Evolutionary conservation across 2,113 vertebrate genomes (phyloP).

Genomic region (Bos indicus): DNA sequence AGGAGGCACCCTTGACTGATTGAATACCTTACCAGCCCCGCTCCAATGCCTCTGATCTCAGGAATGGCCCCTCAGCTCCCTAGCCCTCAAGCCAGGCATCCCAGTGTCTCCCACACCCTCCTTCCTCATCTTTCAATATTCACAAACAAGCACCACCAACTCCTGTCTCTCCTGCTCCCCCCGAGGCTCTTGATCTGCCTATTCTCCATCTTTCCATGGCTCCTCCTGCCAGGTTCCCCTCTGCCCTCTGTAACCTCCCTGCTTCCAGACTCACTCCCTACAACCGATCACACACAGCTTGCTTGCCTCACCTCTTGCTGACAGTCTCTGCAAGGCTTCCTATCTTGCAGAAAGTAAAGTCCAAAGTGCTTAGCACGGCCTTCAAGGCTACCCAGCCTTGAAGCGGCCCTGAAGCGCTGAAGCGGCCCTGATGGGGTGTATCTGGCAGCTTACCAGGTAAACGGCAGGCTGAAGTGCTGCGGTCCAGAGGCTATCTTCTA

Average conservation of each 20-base stretch:
- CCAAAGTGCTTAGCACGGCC: accelerated
- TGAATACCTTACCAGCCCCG: neutral
- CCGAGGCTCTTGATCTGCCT: neutral
- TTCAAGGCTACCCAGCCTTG: too few species aligned
- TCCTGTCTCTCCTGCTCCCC: neutral
- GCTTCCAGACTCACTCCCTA: neutral
- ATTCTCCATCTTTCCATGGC: neutral
- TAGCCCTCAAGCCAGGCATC: neutral
- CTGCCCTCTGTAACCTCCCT: too few species aligned
- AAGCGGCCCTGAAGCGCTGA: too few species aligned
- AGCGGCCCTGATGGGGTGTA: neutral
- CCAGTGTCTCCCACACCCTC: neutral
- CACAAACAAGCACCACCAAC: neutral
- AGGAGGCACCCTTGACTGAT: neutral
- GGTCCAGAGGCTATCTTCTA: neutral
- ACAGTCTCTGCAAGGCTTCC: neutral
- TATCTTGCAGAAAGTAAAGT: neutral
- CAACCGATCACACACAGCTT: neutral
- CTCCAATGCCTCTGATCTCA: neutral
- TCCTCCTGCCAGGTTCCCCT: neutral
- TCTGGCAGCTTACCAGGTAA: neutral
- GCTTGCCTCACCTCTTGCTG: neutral
- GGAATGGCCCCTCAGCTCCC: neutral
- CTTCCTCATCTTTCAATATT: neutral
- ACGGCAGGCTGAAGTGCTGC: neutral